Evolutionary conservation across 2,113 vertebrate species (phyloP).

Genomic region (Bujurquina vittata): DNA sequence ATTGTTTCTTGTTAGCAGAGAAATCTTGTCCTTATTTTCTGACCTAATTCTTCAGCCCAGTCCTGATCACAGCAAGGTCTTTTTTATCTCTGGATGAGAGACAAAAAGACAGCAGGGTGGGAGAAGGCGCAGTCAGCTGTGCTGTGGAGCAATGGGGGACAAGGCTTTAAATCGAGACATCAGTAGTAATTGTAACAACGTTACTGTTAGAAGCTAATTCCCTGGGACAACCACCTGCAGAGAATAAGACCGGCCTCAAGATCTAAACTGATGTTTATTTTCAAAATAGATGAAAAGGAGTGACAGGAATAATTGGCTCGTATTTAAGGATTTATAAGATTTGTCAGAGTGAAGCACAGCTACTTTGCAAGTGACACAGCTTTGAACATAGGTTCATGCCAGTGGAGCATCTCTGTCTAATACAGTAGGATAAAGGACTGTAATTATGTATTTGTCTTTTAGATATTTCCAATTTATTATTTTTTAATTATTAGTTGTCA

Average conservation of each 20-base stretch:
- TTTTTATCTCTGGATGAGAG: conserved; percentile 50
- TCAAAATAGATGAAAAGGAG: conserved; percentile 1
- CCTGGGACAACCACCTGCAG: background rate
- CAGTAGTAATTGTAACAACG: conserved; percentile 28
- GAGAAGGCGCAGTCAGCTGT: conserved; percentile 34
- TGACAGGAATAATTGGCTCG: conserved; percentile 3
- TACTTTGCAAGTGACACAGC: background rate
- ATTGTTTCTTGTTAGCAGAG: conserved; percentile 27
- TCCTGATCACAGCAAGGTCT: conserved; percentile 41
- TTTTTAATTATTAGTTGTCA: background rate
- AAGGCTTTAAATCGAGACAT: conserved; percentile 18
- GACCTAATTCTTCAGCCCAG: conserved; percentile 59
- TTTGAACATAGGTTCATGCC: background rate
- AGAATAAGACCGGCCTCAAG: background rate
- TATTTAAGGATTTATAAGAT: conserved; percentile 28
- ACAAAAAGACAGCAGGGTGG: conserved; percentile 44
- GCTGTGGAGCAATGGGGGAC: background rate
- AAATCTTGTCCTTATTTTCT: conserved; percentile 57
- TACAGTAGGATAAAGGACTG: background rate
- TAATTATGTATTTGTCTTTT: background rate
- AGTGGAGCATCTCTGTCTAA: background rate
- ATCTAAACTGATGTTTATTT: conserved; percentile 36
- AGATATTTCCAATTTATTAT: rapidly evolving
- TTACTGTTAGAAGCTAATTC: conserved; percentile 20
- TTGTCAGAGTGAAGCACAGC: conserved; percentile 12